A percentile compares a stretch with the other conserved stretches of the same genome.
Evolutionary conservation across 2,113 vertebrate genomes (phyloP).

Genomic region (Pseudolaguvia tuberculata): DNA sequence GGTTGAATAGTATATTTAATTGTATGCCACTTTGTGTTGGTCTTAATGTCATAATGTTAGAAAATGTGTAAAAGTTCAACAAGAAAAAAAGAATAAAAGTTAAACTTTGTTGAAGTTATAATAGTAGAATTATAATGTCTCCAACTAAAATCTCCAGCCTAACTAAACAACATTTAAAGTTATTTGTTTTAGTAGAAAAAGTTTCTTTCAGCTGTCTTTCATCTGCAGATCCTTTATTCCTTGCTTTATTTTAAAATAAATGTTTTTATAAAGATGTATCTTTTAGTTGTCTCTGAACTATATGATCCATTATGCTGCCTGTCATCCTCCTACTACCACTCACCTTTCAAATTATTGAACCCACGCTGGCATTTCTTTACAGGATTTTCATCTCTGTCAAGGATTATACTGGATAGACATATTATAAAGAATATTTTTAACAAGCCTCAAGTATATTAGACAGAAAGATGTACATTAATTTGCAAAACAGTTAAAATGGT

Average conservation of each 20-base stretch:
- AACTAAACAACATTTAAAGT: no score
- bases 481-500: neutral
- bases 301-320: constrained; percentile 3
- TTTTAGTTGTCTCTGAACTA: neutral
- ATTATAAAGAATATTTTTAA: neutral
- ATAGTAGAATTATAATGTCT: no score
- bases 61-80: no score
- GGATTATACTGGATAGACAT: constrained; percentile 4
- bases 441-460: neutral
- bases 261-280: neutral
- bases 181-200: neutral
- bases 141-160: no score
- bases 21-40: no score
- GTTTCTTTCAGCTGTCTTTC: neutral
- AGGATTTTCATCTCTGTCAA: constrained; percentile 8
- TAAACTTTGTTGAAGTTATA: no score
- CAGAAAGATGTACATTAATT: neutral
- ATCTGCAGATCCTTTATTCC: neutral
- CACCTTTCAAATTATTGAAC: constrained; percentile 10
- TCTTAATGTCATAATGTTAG: no score
- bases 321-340: neutral
- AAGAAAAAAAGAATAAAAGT: no score
- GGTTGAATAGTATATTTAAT: no score
- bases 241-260: neutral
- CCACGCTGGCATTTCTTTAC: neutral